Percentiles rank a stretch among this genome's conserved stretches.
These are phyloP conservation scores for Cyanoderma ruficeps DNA, from an alignment of 2,113 vertebrate species.

Conservation along the genomic window DNA sequence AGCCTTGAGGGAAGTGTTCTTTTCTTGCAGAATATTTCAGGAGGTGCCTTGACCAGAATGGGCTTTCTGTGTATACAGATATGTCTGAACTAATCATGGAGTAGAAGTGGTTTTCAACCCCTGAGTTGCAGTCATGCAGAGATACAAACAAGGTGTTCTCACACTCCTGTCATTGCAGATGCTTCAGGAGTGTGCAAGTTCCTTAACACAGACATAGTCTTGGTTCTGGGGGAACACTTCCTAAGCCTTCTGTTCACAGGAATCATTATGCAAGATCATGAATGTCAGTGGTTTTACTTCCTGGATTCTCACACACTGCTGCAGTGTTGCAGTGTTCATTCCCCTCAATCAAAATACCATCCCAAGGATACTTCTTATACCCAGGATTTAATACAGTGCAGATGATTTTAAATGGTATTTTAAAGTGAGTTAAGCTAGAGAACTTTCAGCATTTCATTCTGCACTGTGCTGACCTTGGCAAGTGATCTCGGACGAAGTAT, in stretches of 20 bases:
- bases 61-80: not conserved
- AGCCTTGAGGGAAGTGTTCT: not conserved
- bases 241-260: not conserved
- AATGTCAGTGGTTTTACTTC: not conserved
- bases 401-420: not conserved
- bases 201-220: not conserved
- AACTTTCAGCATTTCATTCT: conserved; percentile 1
- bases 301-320: not conserved
- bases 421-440: not conserved
- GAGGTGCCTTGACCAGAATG: not conserved
- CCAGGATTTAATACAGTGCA: not conserved
- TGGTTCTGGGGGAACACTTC: not conserved
- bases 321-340: not conserved
- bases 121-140: rapidly evolving
- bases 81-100: not conserved
- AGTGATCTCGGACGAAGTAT: not conserved
- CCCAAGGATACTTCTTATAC: not conserved
- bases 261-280: not conserved
- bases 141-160: not conserved
- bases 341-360: not conserved
- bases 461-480: conserved; percentile 11
- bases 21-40: not conserved
- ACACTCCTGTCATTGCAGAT: not conserved
- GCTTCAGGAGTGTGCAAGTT: not conserved
- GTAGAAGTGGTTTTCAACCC: not conserved